Percentiles rank a stretch among this genome's conserved stretches.
Evolutionary conservation across 2,113 vertebrate genomes (phyloP).

Genomic region (Haemorhous mexicanus): DNA sequence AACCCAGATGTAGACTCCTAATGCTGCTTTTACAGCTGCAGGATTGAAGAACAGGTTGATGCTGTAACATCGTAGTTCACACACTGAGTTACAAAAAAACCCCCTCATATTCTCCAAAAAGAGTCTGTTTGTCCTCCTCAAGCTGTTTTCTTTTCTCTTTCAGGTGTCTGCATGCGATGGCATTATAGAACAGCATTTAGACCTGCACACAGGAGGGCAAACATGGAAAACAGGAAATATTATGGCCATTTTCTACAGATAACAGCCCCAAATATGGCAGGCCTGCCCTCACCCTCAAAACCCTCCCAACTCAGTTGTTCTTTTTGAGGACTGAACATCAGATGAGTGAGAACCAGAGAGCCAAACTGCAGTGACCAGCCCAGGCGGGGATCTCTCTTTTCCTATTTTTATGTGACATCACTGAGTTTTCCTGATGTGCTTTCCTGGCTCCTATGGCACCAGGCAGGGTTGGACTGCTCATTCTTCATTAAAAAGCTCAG

Average conservation of each 20-base stretch:
- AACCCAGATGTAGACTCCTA: not conserved
- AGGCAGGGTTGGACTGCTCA: not conserved
- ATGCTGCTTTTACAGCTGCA: not conserved
- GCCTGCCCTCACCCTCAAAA: not conserved
- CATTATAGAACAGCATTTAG: not conserved
- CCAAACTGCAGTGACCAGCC: not conserved
- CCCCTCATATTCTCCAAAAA: not conserved
- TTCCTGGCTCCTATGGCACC: not conserved
- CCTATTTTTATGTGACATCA: not conserved
- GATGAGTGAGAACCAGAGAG: not conserved
- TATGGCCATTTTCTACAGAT: not conserved
- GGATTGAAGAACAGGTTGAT: not conserved
- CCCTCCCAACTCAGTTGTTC: not conserved
- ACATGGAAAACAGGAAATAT: not conserved
- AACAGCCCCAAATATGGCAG: not conserved
- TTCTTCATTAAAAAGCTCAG: not conserved
- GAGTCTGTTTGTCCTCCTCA: not conserved
- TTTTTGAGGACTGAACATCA: not conserved
- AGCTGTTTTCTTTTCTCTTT: not conserved
- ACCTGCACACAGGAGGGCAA: not conserved
- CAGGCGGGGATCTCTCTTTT: not conserved
- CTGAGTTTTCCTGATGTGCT: not conserved
- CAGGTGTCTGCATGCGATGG: fast-evolving
- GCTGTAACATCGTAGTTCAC: not conserved
- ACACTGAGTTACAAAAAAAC: fast-evolving